phyloP scores from a whole-genome alignment of 92 coral and sea anemone genomes.

The Porites evermanni region DNA sequence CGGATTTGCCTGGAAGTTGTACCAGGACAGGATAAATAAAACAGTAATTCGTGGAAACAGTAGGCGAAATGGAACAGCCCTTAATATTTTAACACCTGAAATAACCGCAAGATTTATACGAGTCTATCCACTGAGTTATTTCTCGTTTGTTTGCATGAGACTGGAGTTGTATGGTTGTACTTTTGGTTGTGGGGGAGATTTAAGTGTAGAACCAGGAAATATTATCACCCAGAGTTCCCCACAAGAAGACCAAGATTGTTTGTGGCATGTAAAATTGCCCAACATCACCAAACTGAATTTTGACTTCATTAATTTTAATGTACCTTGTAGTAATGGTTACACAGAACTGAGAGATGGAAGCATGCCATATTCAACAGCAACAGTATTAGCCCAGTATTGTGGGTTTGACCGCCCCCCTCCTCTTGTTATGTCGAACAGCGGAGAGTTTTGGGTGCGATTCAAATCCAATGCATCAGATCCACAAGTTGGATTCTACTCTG shows the following conservation, averaged over 20 bases:
- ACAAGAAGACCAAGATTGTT: constrained; percentile 75
- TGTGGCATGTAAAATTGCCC: constrained; percentile 83
- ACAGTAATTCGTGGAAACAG: constrained; percentile 73
- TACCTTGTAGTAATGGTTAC: constrained; percentile 80
- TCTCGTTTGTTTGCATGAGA: constrained; percentile 79
- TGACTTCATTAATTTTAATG: constrained; percentile 83
- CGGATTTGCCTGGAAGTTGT: constrained; percentile 73
- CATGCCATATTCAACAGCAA: constrained; percentile 61
- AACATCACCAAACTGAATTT: constrained; percentile 75
- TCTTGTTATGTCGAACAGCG: constrained; percentile 52
- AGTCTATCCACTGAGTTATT: constrained; percentile 70
- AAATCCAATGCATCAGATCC: constrained; percentile 82
- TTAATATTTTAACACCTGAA: constrained; percentile 67
- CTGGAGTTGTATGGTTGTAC: constrained; percentile 86
- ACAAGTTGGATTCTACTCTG: constrained; percentile 78
- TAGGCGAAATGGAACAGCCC: constrained; percentile 56
- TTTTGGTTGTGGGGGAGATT: constrained; percentile 84
- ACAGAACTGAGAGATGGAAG: constrained; percentile 75
- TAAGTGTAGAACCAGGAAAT: constrained; percentile 72
- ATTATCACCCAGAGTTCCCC: constrained; percentile 66
- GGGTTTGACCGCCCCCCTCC: constrained; percentile 72
- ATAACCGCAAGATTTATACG: constrained; percentile 78
- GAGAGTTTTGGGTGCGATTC: constrained; percentile 85
- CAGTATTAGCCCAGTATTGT: constrained; percentile 71
- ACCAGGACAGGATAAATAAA: constrained; percentile 53